Conservation (phyloP, 2,888 invertebrate species). For the Cremastinae sp. region DNA sequence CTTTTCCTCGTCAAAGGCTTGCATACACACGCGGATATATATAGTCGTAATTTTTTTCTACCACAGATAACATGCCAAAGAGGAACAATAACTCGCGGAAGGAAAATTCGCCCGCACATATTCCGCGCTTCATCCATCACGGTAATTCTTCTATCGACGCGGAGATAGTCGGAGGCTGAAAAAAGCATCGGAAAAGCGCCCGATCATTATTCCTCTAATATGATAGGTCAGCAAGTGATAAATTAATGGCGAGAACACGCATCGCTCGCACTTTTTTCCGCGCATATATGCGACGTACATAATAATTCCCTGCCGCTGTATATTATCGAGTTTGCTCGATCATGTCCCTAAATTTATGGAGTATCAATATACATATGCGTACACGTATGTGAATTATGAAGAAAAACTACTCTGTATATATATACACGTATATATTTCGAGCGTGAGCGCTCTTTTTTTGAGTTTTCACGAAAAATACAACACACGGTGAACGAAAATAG, state of each 20-base stretch:
- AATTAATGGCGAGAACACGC: conserved; percentile 36
- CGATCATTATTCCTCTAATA: conserved; percentile 24
- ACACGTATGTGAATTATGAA: no score
- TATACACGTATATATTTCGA: neutral
- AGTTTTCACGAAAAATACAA: neutral
- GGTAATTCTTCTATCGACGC: conserved; percentile 30
- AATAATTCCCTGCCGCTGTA: neutral
- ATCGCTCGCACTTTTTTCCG: conserved; percentile 1
- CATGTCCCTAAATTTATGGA: no score
- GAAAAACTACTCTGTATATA: no score
- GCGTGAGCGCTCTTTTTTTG: neutral
- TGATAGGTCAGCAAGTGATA: conserved; percentile 28
- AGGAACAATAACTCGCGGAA: conserved; percentile 41
- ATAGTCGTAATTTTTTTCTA: conserved; percentile 24
- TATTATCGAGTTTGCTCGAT: neutral
- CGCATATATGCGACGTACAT: no score
- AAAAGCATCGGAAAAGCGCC: conserved; percentile 9
- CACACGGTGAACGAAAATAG: neutral
- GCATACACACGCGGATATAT: neutral
- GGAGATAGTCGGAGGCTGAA: conserved; percentile 29
- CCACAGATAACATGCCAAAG: conserved; percentile 49
- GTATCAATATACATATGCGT: no score
- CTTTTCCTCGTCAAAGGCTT: neutral
- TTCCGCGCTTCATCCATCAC: conserved; percentile 49
- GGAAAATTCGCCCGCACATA: conserved; percentile 35